These are phyloP conservation scores for Uloborus plumipes DNA, from an alignment of 2,888 invertebrate genomes.

Conservation along the genomic window DNA sequence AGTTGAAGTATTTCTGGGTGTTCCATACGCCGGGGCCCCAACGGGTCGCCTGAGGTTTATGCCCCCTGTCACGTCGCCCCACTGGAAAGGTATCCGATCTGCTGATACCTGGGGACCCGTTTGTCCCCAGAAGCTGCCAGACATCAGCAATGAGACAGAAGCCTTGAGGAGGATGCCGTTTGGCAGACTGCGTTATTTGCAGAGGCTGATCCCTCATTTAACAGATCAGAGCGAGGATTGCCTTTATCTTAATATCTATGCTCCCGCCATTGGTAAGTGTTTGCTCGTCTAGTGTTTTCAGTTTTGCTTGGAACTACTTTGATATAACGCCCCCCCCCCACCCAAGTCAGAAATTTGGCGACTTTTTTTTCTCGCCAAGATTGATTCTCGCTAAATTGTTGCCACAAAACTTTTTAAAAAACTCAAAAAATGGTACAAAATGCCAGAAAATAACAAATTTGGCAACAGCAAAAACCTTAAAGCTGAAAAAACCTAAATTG, in stretches of 20 bases:
- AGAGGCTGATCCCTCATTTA: conserved; percentile 85
- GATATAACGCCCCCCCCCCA: no score
- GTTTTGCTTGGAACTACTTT: no score
- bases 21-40: conserved; percentile 95
- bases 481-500: no score
- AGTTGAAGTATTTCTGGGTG: conserved; percentile 74
- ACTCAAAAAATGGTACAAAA: no score
- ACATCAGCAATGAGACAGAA: conserved; percentile 81
- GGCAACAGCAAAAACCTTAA: no score
- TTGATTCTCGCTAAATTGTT: no score
- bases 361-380: no score
- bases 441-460: no score
- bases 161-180: conserved; percentile 90
- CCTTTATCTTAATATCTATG: conserved; percentile 94
- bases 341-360: no score
- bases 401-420: no score
- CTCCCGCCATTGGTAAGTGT: conserved; percentile 89
- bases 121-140: conserved; percentile 81
- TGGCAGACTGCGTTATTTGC: conserved; percentile 89
- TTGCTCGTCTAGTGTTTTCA: no score
- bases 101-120: conserved; percentile 83
- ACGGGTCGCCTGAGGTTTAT: conserved; percentile 90
- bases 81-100: conserved; percentile 82
- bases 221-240: conserved; percentile 97
- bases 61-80: conserved; percentile 87